Base-by-base conservation (phyloP, 1,140 invertebrate species). In the Drosophila azteca region DNA sequence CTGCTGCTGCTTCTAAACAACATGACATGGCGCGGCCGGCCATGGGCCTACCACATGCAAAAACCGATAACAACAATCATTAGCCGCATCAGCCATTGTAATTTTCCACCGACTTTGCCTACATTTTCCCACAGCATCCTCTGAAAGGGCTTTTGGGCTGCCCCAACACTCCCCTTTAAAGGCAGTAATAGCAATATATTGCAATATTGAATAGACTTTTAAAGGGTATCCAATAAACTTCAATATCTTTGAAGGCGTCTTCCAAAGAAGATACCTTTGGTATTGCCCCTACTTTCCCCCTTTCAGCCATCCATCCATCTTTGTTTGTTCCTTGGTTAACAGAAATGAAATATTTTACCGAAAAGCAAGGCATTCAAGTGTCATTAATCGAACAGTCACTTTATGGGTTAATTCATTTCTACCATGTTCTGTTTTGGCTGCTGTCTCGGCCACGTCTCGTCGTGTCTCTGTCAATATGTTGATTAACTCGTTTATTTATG, bases 401-500 rank as follows among this genome's bases (percentile, higher is more conserved):
- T 60, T 53, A 72, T 72, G 65, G 69, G 51, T 73, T 72, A 61
- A 70, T 50, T 55, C 59, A 31, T 59, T 20, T 35, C 43, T 35
- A 20, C n/a, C 35, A 2, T 39, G 35, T 48, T 3, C 24, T n/a
- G 5, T 39, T 6, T 5, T 11, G 29, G n/a, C 43, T 24, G 9
- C 41, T 13, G 17, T 31, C 46, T 62, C 17, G 24, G 29, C 15
- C 20, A 6, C 55, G 48, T 59, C 50, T 63, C 61, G 60, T 61
- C 50, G 48, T 64, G 70, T 71, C 70, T 74, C 67, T 74, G 60
- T 73, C 83, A 88, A 88, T 88, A 88, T 88, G 76, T 88, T 88
- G 83, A 88, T 88, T 88, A 89, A 83, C 84, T 88, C 62, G 67
- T 89, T 89, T 88, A 88, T 88, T 88, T 88, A 88, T 88, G 84